Base-by-base conservation (phyloP, 1,140 invertebrate genomes). In the Drosophila lacertosa region DNA sequence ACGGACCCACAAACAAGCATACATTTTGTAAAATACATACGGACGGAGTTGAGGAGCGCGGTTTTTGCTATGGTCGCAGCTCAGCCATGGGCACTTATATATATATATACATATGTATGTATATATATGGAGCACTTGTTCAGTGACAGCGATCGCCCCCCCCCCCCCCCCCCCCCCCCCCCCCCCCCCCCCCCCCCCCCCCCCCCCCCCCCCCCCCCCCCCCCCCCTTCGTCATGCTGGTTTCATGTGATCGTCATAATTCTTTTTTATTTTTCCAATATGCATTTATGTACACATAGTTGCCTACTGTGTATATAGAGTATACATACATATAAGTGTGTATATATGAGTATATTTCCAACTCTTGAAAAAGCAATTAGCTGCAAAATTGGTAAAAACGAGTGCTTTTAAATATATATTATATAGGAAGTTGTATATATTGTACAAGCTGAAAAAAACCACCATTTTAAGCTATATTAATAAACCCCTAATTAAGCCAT, bases 151-250 rank as follows among this genome's bases (percentile, higher is more conserved):
- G 74, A 29, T 37, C 50, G 42, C 13, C 13, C 15, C 55, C 15
- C 18, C 51, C 48, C 10, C 53, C 15, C 26, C 29, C 37, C 42
- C 48, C 9, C 10, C 7, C 13, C 58, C 42, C 48, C 9, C 10
- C 7, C 13, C 58, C 13, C 13, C 15, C 55, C 15, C 18, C 51
- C 48, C 10, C 53, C 15, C 26, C 29, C 37, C 42, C 48, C 9
- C 10, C 7, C 13, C 58, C 13, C 13, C 15, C 55, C 15, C 18
- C 51, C 48, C 10, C 53, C 15, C 26, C 29, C 37, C 42, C 48
- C 9, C 10, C 7, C 13, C 58, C 79, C 78, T 66, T 88, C 82
- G 82, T 88, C 83, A 88, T 88, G 82, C 82, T 79, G 78, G 82
- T 75, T 88, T 88, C 78, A 69, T 83, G 67, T 66, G 65, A 86